Evolutionary conservation across 1,140 invertebrate genomes (phyloP), one percentile per base, ranked within the genome.

Genomic region (Procambarus virginalis): DNA sequence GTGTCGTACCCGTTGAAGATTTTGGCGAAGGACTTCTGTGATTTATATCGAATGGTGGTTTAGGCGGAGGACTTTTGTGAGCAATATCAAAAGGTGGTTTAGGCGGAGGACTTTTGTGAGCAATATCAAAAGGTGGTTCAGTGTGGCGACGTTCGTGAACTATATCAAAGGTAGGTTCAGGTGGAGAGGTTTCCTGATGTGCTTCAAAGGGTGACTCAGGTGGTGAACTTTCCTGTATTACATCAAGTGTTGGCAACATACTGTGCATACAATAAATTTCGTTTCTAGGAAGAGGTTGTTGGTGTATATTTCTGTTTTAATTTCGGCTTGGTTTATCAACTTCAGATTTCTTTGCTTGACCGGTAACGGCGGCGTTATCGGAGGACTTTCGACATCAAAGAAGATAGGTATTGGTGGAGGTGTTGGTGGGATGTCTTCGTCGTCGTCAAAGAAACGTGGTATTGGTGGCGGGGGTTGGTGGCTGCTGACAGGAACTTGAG

Each of bases 371-470:
- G 87, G 87, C 6, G 79, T 80, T 12, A 64, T 3, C 0, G 87
- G 58, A n/a, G 87, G 81, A 70, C 81, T 89, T 8, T 89, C 87
- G 4, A 75, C 46, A 51, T 89, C 87, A 49, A 89, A 89, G 75
- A 89, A 89, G 9, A 84, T 78, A n/a, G 87, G 87, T 22, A 89
- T 84, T 22, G 87, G 87, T 10, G 87, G 87, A n/a, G 87, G 87
- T 14, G 87, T 89, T 10, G 87, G 87, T 46, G 87, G 68, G 0
- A 20, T 51, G 45, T 83, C 87, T 2, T 89, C 81, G 3, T 89
- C 86, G 64, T 88, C 87, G 70, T 84, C 84, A 81, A 89, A 89
- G 9, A 45, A 55, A 4, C 81, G 87, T 48, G 84, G 68, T 2
- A 81, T 81, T 10, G 87, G 87, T 6, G 87, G 87, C 51, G 87